Percentiles rank a stretch among this genome's conserved stretches.
Evolutionary conservation across 2,113 vertebrate genomes (phyloP).

Genomic region (Dendrocopos noguchii): DNA sequence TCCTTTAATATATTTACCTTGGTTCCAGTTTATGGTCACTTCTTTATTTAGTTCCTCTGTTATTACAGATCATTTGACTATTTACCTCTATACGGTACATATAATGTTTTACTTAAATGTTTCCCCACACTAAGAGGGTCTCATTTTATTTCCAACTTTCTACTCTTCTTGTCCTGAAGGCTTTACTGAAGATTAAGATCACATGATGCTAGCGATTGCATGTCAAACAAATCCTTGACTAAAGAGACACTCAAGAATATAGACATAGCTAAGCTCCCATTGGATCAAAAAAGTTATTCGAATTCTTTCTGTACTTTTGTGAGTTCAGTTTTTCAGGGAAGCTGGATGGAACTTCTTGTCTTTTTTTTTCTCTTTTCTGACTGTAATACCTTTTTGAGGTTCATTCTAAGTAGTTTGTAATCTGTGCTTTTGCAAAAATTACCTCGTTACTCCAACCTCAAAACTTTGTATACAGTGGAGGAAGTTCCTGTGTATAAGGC

Average conservation of each 20-base stretch:
- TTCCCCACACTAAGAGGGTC: neutral
- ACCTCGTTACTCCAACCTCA: neutral
- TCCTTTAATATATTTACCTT: neutral
- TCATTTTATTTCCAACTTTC: neutral
- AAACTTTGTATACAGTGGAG: neutral
- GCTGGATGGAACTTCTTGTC: neutral
- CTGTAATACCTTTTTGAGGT: too few species aligned
- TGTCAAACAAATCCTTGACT: neutral
- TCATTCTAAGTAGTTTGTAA: too few species aligned
- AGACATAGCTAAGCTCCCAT: neutral
- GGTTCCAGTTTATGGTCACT: neutral
- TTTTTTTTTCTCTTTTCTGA: too few species aligned
- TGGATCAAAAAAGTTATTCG: neutral
- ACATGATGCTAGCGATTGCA: neutral
- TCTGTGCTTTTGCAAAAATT: too few species aligned
- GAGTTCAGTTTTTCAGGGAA: neutral
- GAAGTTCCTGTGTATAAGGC: neutral
- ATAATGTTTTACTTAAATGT: neutral
- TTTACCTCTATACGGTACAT: neutral
- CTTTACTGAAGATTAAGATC: neutral
- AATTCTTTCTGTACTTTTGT: neutral
- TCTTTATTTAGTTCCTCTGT: neutral
- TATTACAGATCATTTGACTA: neutral
- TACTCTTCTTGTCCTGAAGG: neutral
- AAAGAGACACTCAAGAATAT: neutral